These are phyloP conservation scores for Pedicia rivosa DNA, from an alignment of 2,888 invertebrate species.

Conservation along the genomic window DNA sequence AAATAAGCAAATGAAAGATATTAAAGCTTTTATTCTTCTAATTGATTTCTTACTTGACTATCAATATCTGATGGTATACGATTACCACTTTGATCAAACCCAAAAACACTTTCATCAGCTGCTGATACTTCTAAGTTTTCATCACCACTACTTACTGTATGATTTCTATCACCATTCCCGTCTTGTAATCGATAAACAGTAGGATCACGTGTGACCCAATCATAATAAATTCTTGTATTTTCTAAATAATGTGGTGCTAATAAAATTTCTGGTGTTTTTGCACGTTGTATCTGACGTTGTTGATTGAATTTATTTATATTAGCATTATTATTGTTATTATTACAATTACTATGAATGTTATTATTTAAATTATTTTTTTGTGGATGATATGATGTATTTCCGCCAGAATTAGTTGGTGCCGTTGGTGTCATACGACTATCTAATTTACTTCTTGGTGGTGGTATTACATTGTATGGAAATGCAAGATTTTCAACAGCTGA, in stretches of 20 bases:
- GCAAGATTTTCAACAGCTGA: conserved; percentile 14
- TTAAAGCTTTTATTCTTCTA: too few species aligned
- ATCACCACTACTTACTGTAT: conserved; percentile 15
- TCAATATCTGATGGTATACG: conserved; percentile 49
- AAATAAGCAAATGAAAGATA: too few species aligned
- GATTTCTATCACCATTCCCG: conserved; percentile 10
- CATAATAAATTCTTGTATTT: conserved; percentile 28
- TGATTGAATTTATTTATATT: conserved; percentile 10
- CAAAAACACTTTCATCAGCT: conserved; percentile 16
- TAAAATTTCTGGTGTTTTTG: conserved; percentile 63
- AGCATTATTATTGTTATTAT: too few species aligned
- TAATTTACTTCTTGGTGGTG: conserved; percentile 41
- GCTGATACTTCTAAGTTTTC: conserved; percentile 17
- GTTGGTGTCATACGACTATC: conserved; percentile 17
- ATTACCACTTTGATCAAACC: conserved; percentile 13
- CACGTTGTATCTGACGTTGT: conserved; percentile 33
- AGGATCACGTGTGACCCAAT: conserved; percentile 30
- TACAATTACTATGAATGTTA: too few species aligned
- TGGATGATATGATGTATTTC: conserved; percentile 9
- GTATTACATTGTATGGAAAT: conserved; percentile 35
- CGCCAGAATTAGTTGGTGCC: conserved; percentile 10
- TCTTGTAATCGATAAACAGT: conserved; percentile 2
- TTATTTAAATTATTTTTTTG: conserved; percentile 11
- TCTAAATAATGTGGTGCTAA: conserved; percentile 58
- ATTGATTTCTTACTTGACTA: too few species aligned